Percentiles rank a stretch among this genome's conserved stretches.
phyloP scores from a whole-genome alignment of 1,140 invertebrate genomes.

The Pissodes strobi region DNA sequence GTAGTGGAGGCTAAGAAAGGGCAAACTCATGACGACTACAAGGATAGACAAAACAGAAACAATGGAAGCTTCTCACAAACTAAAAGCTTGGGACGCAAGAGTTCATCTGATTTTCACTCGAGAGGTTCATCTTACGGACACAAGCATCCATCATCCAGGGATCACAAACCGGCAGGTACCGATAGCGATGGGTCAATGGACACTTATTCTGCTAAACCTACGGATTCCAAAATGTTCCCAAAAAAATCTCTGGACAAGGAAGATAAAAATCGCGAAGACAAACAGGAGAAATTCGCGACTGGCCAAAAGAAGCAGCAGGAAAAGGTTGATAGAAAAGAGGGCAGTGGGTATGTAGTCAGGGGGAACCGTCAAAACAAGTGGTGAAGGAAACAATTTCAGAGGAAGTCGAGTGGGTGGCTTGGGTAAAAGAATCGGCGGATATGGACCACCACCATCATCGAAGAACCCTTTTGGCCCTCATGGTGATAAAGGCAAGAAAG shows the following conservation, averaged over 20 bases:
- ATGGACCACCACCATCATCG: slow-evolving; percentile 74
- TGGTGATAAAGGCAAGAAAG: slow-evolving; percentile 48
- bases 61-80: slow-evolving; percentile 43
- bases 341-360: slow-evolving; percentile 68
- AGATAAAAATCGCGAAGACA: slow-evolving; percentile 60
- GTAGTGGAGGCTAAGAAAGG: slow-evolving; percentile 36
- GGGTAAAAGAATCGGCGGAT: slow-evolving; percentile 68
- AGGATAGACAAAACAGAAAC: slow-evolving; percentile 53
- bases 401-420: slow-evolving; percentile 58
- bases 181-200: slow-evolving; percentile 67
- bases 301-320: slow-evolving; percentile 56
- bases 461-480: slow-evolving; percentile 72
- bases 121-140: slow-evolving; percentile 24
- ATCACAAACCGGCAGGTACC: slow-evolving; percentile 48
- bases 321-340: slow-evolving; percentile 58
- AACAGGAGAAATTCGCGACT: slow-evolving; percentile 42
- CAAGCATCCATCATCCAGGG: slow-evolving; percentile 27
- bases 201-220: slow-evolving; percentile 59
- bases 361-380: slow-evolving; percentile 82
- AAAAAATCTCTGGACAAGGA: slow-evolving; percentile 64
- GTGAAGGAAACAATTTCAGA: slow-evolving; percentile 69
- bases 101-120: slow-evolving; percentile 35
- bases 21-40: slow-evolving; percentile 49
- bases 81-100: slow-evolving; percentile 51
- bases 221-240: slow-evolving; percentile 57